phyloP scores from a whole-genome alignment of 2,797 vertebrate species.

The Darevskia nairensis region DNA sequence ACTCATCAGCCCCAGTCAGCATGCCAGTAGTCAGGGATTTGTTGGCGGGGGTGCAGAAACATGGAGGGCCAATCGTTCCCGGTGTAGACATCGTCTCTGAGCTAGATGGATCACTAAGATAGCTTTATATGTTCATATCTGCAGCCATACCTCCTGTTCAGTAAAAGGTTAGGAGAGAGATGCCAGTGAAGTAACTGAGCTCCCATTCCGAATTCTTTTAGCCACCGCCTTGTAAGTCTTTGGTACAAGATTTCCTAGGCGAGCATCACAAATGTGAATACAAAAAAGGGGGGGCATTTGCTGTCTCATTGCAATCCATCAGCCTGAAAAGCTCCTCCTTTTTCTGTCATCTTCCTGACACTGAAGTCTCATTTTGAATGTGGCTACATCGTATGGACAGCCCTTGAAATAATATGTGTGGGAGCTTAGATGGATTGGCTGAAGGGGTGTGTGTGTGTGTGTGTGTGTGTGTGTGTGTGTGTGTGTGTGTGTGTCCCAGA shows the following conservation, averaged over 20 bases:
- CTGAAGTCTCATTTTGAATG: neutral
- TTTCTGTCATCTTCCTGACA: neutral
- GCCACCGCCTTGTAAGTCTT: neutral
- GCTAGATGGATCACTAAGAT: too few relatives aligned
- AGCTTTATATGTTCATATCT: too few relatives aligned
- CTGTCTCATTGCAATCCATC: neutral
- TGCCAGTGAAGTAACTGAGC: too few relatives aligned
- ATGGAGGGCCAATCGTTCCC: too few relatives aligned
- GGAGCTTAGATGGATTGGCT: neutral
- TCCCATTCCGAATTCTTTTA: too few relatives aligned
- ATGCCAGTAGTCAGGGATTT: too few relatives aligned
- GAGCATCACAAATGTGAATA: neutral
- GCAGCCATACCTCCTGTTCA: too few relatives aligned
- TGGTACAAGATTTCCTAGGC: neutral
- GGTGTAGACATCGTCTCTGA: too few relatives aligned
- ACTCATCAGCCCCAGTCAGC: too few relatives aligned
- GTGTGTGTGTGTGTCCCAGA: neutral
- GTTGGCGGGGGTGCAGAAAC: too few relatives aligned
- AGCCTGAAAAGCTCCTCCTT: neutral
- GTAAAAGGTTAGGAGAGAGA: too few relatives aligned
- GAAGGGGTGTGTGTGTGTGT: too few relatives aligned
- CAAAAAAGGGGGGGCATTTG: neutral
- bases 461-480: neutral
- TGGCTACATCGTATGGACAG: rapidly evolving
- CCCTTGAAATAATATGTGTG: neutral